Evolutionary conservation across 2,888 invertebrate species (phyloP).

Genomic region (Drosophila trichaetosa): DNA sequence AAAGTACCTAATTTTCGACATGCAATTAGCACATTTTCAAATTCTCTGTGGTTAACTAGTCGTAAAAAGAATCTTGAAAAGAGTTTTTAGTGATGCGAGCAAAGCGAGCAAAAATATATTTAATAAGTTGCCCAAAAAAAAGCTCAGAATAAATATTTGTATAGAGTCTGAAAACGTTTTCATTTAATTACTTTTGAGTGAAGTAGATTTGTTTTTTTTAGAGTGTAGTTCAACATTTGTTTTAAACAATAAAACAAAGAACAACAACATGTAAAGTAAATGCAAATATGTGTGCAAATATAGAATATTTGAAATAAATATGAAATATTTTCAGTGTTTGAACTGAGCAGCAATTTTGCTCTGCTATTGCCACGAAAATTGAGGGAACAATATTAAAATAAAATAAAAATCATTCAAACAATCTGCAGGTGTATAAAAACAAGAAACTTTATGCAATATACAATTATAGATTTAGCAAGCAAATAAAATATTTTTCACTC

Average conservation of each 20-base stretch:
- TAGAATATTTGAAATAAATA: background rate
- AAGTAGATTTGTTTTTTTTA: background rate
- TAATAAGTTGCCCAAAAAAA: background rate
- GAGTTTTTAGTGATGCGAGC: background rate
- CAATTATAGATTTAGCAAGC: background rate
- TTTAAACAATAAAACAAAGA: background rate
- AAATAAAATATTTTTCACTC: background rate
- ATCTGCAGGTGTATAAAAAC: background rate
- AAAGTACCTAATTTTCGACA: constrained; percentile 24
- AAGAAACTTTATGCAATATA: too few relatives aligned
- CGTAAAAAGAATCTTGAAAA: background rate
- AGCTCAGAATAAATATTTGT: background rate
- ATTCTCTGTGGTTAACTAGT: background rate
- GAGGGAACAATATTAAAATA: background rate
- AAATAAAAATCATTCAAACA: background rate
- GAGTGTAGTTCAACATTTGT: background rate
- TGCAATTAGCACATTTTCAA: background rate
- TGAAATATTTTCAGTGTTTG: background rate
- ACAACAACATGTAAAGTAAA: background rate
- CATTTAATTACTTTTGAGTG: background rate
- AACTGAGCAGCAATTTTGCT: background rate
- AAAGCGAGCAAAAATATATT: background rate
- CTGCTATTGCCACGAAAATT: background rate
- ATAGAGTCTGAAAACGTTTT: background rate
- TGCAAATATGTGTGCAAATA: background rate